Evolutionary conservation across 2,113 vertebrate genomes (phyloP), one percentile per base, ranked within the genome.

Genomic region (Protomyctophum bolini): DNA sequence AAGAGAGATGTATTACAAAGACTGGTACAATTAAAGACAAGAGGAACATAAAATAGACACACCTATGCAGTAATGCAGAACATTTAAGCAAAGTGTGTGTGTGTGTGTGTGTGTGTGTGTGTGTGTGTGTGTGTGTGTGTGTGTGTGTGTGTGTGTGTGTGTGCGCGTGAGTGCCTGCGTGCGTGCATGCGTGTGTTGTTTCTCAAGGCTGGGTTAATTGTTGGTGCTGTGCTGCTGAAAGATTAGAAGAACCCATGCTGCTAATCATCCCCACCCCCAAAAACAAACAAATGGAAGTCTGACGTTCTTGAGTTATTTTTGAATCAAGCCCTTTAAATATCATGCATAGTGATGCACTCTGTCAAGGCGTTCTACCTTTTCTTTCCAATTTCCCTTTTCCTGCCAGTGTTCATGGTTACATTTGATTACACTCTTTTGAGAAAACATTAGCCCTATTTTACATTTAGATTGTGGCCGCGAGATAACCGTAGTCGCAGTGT

Each of bases 391-490:
- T 58, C 28, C 21, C 29, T 58, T 58, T 10, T 0, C 8, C 45
- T 46, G 33, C 21, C 12, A 52, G 1, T 11, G 28, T 41, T 63
- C 14, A 60, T 14, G 28, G 63, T 57, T 46, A n/a, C 15, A 60
- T 46, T 28, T 58, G 47, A 61, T 10, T 62, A 12, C 12, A 55
- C 7, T 61, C 50, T 28, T 54, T 8, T 59, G 33, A 70, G 49
- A 72, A 63, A 62, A 5, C 46, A 48, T 62, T 59, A 64, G 49
- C 57, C 46, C 45, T 63, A 21, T 51, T 60, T 56, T 65, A 49
- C 62, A 72, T 59, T 69, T 54, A 66, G 10, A 63, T 67, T 77
- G 70, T 10, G 65, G 62, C 72, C 9, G 1, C 6, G n/a, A 72
- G 63, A 71, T 58, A 58, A 74, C 56, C 58, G 14, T 65, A 54